These are phyloP conservation scores for Phacellophora camtschatica DNA, from an alignment of 30 jellyfish, hydroid and myxozoan genomes.

Conservation along the genomic window DNA sequence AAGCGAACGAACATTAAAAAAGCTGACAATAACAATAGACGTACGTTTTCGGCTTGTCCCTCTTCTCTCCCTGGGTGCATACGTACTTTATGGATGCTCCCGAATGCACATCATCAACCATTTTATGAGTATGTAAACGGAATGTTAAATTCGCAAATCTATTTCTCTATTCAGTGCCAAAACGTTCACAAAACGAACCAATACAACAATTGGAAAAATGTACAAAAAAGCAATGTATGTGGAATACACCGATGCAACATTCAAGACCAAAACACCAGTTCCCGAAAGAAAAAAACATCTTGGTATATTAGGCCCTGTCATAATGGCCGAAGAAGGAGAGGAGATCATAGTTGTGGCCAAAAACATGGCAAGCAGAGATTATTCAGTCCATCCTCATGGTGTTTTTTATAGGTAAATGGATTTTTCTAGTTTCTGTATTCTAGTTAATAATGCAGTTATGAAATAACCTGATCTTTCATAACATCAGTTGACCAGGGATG, in stretches of 20 bases:
- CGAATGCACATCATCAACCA: too few species aligned
- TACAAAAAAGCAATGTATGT: slow-evolving; percentile 65
- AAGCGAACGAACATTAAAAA: too few species aligned
- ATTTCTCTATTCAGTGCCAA: slow-evolving; percentile 5
- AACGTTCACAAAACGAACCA: slow-evolving; percentile 29
- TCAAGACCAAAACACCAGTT: background rate
- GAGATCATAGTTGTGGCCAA: slow-evolving; percentile 49
- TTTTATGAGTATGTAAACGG: too few species aligned
- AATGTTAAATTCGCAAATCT: too few species aligned
- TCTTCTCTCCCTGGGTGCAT: too few species aligned
- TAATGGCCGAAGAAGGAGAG: slow-evolving; percentile 73
- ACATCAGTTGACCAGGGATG: too few species aligned
- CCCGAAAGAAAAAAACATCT: slow-evolving; percentile 40
- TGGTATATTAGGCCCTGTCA: slow-evolving; percentile 67
- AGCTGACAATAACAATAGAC: too few species aligned
- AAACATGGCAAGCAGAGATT: slow-evolving; percentile 67
- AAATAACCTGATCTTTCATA: background rate
- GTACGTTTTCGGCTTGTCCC: too few species aligned
- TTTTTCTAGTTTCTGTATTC: too few species aligned
- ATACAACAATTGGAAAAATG: slow-evolving; percentile 41
- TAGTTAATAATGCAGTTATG: too few species aligned
- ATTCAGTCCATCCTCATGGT: slow-evolving; percentile 69
- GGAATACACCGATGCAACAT: slow-evolving; percentile 46
- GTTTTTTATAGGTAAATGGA: slow-evolving; percentile 41
- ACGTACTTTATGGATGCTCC: too few species aligned